Conservation (phyloP, 2,113 vertebrate species). For the Austrofundulus limnaeus region DNA sequence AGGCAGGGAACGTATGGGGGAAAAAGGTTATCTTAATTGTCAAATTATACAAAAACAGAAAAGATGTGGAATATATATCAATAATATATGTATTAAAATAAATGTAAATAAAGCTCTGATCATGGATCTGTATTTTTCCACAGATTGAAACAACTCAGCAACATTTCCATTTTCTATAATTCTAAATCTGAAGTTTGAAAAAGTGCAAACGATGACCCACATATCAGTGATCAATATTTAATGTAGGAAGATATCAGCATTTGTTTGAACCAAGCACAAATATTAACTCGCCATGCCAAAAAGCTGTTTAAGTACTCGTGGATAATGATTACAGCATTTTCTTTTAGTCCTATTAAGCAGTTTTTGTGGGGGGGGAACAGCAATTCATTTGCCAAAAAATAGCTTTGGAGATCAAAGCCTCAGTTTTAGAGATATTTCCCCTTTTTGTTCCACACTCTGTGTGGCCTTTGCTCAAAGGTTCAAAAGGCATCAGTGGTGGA, state of each 20-base stretch:
- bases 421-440: conserved; percentile 40
- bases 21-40: too few relatives aligned
- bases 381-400: conserved; percentile 53
- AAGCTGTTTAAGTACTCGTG: conserved; percentile 20
- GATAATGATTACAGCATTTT: conserved; percentile 26
- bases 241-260: conserved; percentile 33
- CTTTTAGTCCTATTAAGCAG: conserved; percentile 28
- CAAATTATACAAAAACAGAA: conserved; percentile 8
- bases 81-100: too few relatives aligned
- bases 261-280: conserved; percentile 17
- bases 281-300: conserved; percentile 15
- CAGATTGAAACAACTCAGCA: background rate
- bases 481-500: conserved; percentile 46
- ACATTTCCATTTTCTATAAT: background rate
- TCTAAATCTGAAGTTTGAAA: background rate
- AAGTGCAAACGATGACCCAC: conserved; percentile 32
- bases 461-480: conserved; percentile 53
- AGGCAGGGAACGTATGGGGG: too few relatives aligned
- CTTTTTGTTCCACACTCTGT: conserved; percentile 50
- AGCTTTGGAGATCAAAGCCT: conserved; percentile 51
- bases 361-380: conserved; percentile 43
- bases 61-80: conserved; percentile 1
- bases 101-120: conserved; percentile 1
- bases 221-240: conserved; percentile 49
- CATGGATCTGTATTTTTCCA: background rate